Evolutionary conservation across 2,888 invertebrate species (phyloP).

Genomic region (Aricia artaxerxes): DNA sequence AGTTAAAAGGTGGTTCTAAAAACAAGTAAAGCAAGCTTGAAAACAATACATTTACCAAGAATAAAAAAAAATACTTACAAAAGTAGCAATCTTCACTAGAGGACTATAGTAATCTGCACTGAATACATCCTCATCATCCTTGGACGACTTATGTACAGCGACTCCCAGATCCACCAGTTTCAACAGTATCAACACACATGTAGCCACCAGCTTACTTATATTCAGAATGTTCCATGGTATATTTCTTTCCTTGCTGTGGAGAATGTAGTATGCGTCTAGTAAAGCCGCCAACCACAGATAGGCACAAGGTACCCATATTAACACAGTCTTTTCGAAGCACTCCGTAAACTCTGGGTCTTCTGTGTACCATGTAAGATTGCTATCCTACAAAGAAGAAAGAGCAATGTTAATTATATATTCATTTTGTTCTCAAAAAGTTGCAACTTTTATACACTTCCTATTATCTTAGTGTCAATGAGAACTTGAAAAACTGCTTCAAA

Average conservation of each 20-base stretch:
- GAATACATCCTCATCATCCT: constrained; percentile 75
- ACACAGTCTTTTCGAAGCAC: constrained; percentile 95
- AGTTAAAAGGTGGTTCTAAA: too few species aligned
- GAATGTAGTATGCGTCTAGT: constrained; percentile 87
- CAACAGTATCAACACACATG: constrained; percentile 82
- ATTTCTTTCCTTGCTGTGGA: constrained; percentile 87
- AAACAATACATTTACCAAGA: neutral
- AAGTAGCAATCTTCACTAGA: constrained; percentile 87
- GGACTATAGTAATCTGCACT: constrained; percentile 89
- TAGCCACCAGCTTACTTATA: constrained; percentile 85
- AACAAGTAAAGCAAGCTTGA: neutral
- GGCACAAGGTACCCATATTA: constrained; percentile 93
- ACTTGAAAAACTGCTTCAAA: too few species aligned
- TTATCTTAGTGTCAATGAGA: too few species aligned
- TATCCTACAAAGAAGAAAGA: constrained; percentile 80
- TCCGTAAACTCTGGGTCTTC: constrained; percentile 91
- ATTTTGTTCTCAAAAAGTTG: neutral
- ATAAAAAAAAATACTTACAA: constrained; percentile 84
- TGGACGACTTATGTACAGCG: constrained; percentile 78
- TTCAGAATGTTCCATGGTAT: constrained; percentile 89
- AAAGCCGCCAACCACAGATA: constrained; percentile 89
- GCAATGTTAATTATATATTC: neutral
- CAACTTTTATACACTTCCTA: too few species aligned
- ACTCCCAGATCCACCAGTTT: constrained; percentile 85
- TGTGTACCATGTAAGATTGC: constrained; percentile 88